These are phyloP conservation scores for Chiridota heheva DNA, from an alignment of 35 echinoderm and acorn worm species.

Conservation along the genomic window DNA sequence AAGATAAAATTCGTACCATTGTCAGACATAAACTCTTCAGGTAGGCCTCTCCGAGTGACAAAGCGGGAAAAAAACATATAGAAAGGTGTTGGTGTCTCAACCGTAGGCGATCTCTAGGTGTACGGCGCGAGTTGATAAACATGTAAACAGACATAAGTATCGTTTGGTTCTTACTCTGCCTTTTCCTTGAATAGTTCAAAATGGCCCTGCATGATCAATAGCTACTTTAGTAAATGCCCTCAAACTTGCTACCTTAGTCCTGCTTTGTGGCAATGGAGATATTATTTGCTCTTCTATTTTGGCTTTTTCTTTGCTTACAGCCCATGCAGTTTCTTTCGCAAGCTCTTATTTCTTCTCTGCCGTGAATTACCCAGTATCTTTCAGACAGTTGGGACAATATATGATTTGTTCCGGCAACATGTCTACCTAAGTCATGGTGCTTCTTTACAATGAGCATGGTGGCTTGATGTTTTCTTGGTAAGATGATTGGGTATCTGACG, in stretches of 20 bases:
- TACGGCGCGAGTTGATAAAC: conserved; percentile 22
- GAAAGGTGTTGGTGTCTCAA: conserved; percentile 17
- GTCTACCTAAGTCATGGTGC: conserved; percentile 10
- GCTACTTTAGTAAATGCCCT: conserved; percentile 15
- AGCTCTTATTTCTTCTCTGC: conserved; percentile 14
- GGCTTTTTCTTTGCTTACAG: conserved; percentile 26
- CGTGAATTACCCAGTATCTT: conserved; percentile 15
- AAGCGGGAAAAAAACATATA: conserved; percentile 37
- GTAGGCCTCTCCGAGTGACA: conserved; percentile 24
- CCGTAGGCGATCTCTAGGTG: conserved; percentile 32
- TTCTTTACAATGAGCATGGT: conserved; percentile 27
- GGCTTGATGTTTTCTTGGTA: conserved; percentile 34
- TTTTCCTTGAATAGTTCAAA: conserved; percentile 30
- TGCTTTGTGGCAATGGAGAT: background rate
- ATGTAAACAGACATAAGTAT: conserved; percentile 47
- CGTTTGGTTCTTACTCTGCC: conserved; percentile 9
- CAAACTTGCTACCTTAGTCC: background rate
- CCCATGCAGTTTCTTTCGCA: conserved; percentile 25
- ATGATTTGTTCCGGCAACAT: background rate
- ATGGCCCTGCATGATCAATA: conserved; percentile 15
- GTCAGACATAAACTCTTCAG: conserved; percentile 32
- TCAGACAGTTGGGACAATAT: conserved; percentile 7
- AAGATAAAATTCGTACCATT: conserved; percentile 61
- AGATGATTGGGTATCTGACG: conserved; percentile 24
- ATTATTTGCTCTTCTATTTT: conserved; percentile 20